phyloP scores from a whole-genome alignment of 1,140 invertebrate species.

The Drosophila virilis region DNA sequence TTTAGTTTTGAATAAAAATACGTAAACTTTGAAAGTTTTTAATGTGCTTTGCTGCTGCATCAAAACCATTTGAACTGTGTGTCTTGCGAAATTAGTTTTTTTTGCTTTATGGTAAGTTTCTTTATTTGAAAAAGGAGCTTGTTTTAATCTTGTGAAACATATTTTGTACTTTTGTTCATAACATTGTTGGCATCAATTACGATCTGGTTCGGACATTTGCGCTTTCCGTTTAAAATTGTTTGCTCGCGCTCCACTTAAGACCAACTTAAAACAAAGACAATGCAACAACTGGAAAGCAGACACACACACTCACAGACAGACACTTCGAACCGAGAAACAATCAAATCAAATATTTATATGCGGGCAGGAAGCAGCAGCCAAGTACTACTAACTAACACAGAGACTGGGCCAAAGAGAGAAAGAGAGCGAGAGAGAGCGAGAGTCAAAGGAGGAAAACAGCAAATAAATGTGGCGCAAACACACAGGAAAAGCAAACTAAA shows the following conservation, averaged over 20 bases:
- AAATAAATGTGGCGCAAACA: conserved; percentile 50
- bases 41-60: too few species aligned
- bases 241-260: background rate
- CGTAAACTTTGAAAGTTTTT: too few species aligned
- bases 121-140: too few species aligned
- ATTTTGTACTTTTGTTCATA: background rate
- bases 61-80: too few species aligned
- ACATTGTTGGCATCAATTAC: background rate
- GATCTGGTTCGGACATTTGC: conserved; percentile 29
- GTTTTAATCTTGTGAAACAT: background rate
- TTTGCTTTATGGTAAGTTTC: too few species aligned
- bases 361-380: conserved; percentile 60
- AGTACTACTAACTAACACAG: conserved; percentile 39
- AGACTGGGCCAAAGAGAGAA: background rate
- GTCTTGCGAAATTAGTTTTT: too few species aligned
- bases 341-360: conserved; percentile 80
- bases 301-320: conserved; percentile 8
- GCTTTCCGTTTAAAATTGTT: conserved; percentile 44
- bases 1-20: too few species aligned
- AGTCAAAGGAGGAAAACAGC: conserved; percentile 9
- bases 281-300: conserved; percentile 28
- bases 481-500: conserved; percentile 44
- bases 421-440: background rate
- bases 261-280: conserved; percentile 32
- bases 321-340: conserved; percentile 48